Evolutionary conservation across 2,888 invertebrate genomes (phyloP), one percentile per base, ranked within the genome.

Genomic region (Lypha dubia): DNA sequence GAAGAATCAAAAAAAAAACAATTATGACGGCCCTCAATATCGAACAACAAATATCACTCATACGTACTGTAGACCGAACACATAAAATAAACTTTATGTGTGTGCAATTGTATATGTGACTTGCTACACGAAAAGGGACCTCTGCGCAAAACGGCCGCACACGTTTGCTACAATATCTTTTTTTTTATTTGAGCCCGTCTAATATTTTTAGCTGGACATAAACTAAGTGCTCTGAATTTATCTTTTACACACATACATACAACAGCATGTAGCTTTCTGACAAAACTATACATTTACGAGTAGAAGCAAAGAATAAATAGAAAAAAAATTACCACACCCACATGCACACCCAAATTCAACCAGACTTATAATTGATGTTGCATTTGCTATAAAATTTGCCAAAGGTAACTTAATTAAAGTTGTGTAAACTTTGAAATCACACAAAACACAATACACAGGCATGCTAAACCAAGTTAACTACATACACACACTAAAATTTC

Each of bases 341-440:
- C 51, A 38, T 60, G 49, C 49, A 58, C 60, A 73, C 74, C 56
- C 49, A 67, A 80, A 76, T 70, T 28, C 28, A 76, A 76, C 81
- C 84, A 77, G 77, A 81, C 77, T 77, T 81, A 68, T 84, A 84
- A 84, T 84, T 80, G 84, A 80, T 77, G 84, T 84, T 76, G 80
- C 84, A 80, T 80, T 84, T 80, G 71, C 71, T 80, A 68, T 73
- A 77, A 84, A 84, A 84, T 80, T 84, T 84, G 84, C 84, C 76
- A 84, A 80, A 80, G 84, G 84, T 84, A 84, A 84, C 84, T 80
- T 84, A 84, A 84, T 84, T 84, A 84, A 85, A 85, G 67, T 79
- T 85, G 79, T 79, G 82, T 84, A 84, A 79, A 85, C 85, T 85
- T 82, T 41, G 65, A 65, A 82, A 75, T 85, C 74, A 81, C 74